A percentile compares a stretch with the other conserved stretches of the same genome.
phyloP scores from a whole-genome alignment of 1,140 invertebrate genomes.

The Lasaia peninsularis region DNA sequence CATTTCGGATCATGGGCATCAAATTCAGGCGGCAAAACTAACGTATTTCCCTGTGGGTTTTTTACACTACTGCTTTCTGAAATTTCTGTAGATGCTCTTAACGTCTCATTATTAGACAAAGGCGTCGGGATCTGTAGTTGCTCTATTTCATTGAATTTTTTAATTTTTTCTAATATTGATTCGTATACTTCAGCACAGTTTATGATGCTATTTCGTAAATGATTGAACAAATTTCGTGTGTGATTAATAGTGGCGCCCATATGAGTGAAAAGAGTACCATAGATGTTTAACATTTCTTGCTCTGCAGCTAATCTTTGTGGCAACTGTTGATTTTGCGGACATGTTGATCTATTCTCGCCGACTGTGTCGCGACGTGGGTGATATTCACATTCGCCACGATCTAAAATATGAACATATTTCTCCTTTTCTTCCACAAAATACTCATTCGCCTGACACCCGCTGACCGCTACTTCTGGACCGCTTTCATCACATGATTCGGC shows the following conservation, averaged over 20 bases:
- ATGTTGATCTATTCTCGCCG: constrained; percentile 6
- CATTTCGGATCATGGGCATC: constrained; percentile 10
- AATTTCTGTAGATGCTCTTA: not conserved
- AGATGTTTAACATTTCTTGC: not conserved
- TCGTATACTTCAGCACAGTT: not conserved
- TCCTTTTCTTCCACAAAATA: not conserved
- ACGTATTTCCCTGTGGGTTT: not conserved
- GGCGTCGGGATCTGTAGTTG: not conserved
- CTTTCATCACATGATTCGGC: not conserved
- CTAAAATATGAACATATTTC: not conserved
- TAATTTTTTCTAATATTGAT: not conserved
- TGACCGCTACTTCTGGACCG: not conserved
- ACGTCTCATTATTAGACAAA: not conserved
- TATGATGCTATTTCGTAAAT: not conserved
- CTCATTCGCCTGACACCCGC: not conserved
- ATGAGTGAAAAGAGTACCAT: not conserved
- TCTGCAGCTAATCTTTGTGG: no score
- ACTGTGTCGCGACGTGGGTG: not conserved
- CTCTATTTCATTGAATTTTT: not conserved
- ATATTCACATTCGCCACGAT: not conserved
- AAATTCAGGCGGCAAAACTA: constrained; percentile 5
- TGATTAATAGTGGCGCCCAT: not conserved
- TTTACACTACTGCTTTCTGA: not conserved
- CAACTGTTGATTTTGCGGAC: not conserved
- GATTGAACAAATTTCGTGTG: not conserved